Conservation (phyloP, 2,797 vertebrate species). For the Coregonus suidteri region DNA sequence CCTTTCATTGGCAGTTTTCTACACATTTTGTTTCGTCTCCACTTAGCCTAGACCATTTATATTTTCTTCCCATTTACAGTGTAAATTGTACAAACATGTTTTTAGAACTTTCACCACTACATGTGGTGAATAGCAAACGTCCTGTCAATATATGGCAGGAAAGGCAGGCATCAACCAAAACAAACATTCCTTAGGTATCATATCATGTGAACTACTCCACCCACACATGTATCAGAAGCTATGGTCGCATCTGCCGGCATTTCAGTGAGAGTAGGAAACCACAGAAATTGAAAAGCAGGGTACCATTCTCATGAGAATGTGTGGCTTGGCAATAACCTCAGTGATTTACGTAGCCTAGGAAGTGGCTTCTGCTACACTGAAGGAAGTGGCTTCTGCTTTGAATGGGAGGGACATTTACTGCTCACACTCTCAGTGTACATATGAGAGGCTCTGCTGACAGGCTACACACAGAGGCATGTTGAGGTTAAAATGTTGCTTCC, state of each 20-base stretch:
- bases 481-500: not conserved
- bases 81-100: no score
- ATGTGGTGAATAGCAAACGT: not conserved
- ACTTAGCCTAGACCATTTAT: not conserved
- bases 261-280: slow-evolving; percentile 24
- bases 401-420: not conserved
- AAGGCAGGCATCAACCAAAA: no score
- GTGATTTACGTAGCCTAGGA: slow-evolving; percentile 23
- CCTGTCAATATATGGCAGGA: not conserved
- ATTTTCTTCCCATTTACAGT: not conserved
- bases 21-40: not conserved
- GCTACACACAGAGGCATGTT: not conserved
- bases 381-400: slow-evolving; percentile 41
- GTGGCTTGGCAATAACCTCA: slow-evolving; percentile 49
- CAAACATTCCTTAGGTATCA: not conserved
- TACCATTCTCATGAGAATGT: slow-evolving; percentile 2
- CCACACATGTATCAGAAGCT: slow-evolving; percentile 13
- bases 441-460: not conserved
- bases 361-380: slow-evolving; percentile 19
- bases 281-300: slow-evolving; percentile 12
- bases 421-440: no score
- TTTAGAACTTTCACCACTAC: no score
- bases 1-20: not conserved
- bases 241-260: slow-evolving; percentile 21
- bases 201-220: not conserved